These are phyloP conservation scores for Heliconius eleuchia DNA, from an alignment of 1,140 invertebrate species.

Conservation along the genomic window DNA sequence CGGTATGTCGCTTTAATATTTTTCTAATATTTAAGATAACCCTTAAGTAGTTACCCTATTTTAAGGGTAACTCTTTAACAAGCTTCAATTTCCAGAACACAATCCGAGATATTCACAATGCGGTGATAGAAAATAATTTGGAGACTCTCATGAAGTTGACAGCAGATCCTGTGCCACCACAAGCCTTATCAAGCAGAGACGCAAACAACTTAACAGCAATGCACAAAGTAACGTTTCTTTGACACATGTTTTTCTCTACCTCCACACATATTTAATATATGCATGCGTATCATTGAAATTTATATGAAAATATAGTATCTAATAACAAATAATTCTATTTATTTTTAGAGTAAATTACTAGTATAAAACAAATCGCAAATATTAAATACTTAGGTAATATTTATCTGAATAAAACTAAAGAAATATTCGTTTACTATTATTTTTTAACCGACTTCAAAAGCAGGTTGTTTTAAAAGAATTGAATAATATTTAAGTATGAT, in stretches of 20 bases:
- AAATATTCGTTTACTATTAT: too few relatives aligned
- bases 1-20: neutral
- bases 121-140: conserved; percentile 89
- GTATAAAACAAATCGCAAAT: too few relatives aligned
- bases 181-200: conserved; percentile 90
- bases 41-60: neutral
- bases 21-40: neutral
- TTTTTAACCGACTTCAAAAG: too few relatives aligned
- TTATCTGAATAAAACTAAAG: too few relatives aligned
- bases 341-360: too few relatives aligned
- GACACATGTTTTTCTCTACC: neutral
- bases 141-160: conserved; percentile 86
- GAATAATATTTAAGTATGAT: too few relatives aligned
- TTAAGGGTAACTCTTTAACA: neutral
- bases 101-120: conserved; percentile 90
- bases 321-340: too few relatives aligned
- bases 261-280: neutral
- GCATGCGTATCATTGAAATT: too few relatives aligned
- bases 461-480: too few relatives aligned
- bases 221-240: conserved; percentile 85
- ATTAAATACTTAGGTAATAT: too few relatives aligned
- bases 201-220: conserved; percentile 89
- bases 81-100: conserved; percentile 83
- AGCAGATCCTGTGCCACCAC: conserved; percentile 86
- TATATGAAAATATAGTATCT: too few relatives aligned